Conservation (phyloP, 2,113 vertebrate genomes). For the Gallinago media region DNA sequence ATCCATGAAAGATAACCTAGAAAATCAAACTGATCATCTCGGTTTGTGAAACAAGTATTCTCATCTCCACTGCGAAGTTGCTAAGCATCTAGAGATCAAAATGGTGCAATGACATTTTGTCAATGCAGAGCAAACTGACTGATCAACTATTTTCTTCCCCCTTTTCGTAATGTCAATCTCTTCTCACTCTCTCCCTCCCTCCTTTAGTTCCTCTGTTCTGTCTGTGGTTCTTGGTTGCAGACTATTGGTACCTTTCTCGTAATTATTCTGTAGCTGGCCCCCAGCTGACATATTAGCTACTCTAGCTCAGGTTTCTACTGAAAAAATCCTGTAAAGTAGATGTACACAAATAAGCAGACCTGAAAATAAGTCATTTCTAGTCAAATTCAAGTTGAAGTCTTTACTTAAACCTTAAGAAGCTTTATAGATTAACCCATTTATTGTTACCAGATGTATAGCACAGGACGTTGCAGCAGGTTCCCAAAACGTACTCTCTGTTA, state of each 20-base stretch:
- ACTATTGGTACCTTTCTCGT: not conserved
- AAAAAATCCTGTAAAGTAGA: not conserved
- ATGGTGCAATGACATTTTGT: not conserved
- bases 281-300: not conserved
- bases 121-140: not conserved
- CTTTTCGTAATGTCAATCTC: not conserved
- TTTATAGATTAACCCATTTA: not conserved
- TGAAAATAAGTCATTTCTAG: constrained; percentile 26
- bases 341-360: not conserved
- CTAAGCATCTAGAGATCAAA: not conserved
- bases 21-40: not conserved
- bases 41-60: not conserved
- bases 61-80: not conserved
- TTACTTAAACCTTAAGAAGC: constrained; percentile 3
- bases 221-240: not conserved
- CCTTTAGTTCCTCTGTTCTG: not conserved
- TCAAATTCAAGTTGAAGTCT: constrained; percentile 27
- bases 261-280: not conserved
- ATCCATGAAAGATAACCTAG: not conserved
- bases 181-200: not conserved
- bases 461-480: not conserved
- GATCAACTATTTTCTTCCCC: not conserved
- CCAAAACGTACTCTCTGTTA: not conserved
- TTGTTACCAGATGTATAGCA: not conserved
- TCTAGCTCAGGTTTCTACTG: constrained; percentile 1